phyloP scores from a whole-genome alignment of 2,797 vertebrate genomes.

The Chanos chanos region DNA sequence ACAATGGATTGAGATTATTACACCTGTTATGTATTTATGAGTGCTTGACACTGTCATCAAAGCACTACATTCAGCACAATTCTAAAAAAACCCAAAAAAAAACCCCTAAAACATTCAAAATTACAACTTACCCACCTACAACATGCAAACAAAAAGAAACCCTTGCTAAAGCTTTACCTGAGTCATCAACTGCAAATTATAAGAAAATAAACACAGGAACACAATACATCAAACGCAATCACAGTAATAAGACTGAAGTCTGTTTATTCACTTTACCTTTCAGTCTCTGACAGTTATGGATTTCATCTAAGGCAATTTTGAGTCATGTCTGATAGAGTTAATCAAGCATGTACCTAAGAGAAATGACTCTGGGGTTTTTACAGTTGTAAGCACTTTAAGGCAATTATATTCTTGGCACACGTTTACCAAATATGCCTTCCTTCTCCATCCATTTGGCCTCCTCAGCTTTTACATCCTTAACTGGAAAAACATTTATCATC shows the following conservation, averaged over 20 bases:
- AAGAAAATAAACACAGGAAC: neutral
- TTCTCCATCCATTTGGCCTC: constrained; percentile 20
- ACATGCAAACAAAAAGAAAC: too few species aligned
- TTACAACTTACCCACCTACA: too few species aligned
- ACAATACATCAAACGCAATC: constrained; percentile 9
- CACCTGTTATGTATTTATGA: too few species aligned
- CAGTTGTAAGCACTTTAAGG: constrained; percentile 38
- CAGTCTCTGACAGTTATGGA: too few species aligned
- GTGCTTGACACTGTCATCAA: too few species aligned
- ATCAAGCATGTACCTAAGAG: constrained; percentile 8
- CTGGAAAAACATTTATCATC: constrained; percentile 43
- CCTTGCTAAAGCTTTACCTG: too few species aligned
- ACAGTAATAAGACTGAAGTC: constrained; percentile 24
- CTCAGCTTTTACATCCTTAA: constrained; percentile 36
- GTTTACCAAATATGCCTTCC: constrained; percentile 3
- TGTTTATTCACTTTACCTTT: neutral
- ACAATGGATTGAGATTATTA: too few species aligned
- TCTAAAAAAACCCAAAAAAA: too few species aligned
- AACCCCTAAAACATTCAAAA: too few species aligned
- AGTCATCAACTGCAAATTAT: neutral
- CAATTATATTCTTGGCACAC: constrained; percentile 31
- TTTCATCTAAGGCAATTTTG: too few species aligned
- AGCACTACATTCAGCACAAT: too few species aligned
- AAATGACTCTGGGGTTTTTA: constrained; percentile 27
- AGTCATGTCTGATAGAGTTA: too few species aligned